phyloP scores from a whole-genome alignment of 2,888 invertebrate species.

The Brachypterus glaber region DNA sequence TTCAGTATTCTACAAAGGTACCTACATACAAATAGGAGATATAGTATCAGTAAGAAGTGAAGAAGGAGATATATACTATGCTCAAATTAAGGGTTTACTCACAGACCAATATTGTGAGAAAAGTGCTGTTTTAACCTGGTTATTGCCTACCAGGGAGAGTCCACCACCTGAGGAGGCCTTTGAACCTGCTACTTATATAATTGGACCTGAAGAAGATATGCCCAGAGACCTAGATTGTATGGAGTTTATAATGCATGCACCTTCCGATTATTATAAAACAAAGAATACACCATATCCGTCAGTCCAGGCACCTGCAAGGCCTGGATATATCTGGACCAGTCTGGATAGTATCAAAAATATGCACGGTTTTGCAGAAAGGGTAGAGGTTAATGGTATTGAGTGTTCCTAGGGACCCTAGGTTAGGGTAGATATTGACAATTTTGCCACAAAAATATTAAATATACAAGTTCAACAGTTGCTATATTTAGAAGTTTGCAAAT shows the following conservation, averaged over 20 bases:
- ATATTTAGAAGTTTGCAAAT: too few relatives aligned
- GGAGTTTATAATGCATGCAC: conserved; percentile 90
- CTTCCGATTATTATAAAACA: conserved; percentile 79
- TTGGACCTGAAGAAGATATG: conserved; percentile 86
- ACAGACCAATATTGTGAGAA: conserved; percentile 91
- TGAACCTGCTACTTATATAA: conserved; percentile 80
- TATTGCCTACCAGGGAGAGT: conserved; percentile 75
- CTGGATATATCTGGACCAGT: conserved; percentile 58
- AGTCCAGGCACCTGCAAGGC: conserved; percentile 34
- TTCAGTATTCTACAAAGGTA: conserved; percentile 68
- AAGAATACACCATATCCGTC: conserved; percentile 67
- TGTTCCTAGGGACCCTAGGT: too few relatives aligned
- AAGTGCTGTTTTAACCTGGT: conserved; percentile 86
- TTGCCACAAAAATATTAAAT: too few relatives aligned
- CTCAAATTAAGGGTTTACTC: conserved; percentile 79
- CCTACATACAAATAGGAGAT: conserved; percentile 82
- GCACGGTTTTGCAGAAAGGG: too few relatives aligned
- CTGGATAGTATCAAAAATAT: conserved; percentile 43
- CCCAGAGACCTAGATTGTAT: conserved; percentile 77
- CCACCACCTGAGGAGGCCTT: conserved; percentile 70
- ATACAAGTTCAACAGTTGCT: too few relatives aligned
- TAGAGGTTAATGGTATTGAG: too few relatives aligned
- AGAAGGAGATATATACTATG: conserved; percentile 72
- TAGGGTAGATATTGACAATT: too few relatives aligned
- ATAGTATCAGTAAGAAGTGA: conserved; percentile 76